phyloP scores from a whole-genome alignment of 2,797 vertebrate species.

The Ctenosaura bakeri region DNA sequence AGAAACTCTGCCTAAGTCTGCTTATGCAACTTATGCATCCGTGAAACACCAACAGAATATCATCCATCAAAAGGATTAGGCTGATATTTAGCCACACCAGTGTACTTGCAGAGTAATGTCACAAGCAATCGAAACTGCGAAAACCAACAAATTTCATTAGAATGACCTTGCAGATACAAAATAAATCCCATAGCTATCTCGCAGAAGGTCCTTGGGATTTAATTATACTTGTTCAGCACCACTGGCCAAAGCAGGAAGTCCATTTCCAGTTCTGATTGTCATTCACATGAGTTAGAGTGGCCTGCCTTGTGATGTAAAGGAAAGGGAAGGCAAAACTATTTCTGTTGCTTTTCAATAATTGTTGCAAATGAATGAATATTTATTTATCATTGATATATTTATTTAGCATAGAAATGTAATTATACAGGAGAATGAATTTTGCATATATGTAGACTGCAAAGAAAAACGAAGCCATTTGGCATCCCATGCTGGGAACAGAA shows the following conservation, averaged over 20 bases:
- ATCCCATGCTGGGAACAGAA: not conserved
- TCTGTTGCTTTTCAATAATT: not conserved
- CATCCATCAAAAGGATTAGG: not conserved
- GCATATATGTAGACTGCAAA: not conserved
- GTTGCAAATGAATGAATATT: not conserved
- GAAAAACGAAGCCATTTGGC: not conserved
- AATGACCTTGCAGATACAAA: constrained; percentile 23
- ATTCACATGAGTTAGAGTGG: not conserved
- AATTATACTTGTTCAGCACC: constrained; percentile 37
- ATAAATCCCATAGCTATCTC: constrained; percentile 20
- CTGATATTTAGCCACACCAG: not conserved
- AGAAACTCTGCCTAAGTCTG: too few species aligned
- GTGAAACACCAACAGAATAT: too few species aligned
- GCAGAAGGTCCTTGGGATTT: constrained; percentile 16
- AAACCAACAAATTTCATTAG: constrained; percentile 33
- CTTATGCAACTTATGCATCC: too few species aligned
- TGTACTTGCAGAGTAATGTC: not conserved
- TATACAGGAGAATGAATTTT: not conserved
- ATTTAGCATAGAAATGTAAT: constrained; percentile 8
- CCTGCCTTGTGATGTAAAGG: not conserved
- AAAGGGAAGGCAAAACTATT: not conserved
- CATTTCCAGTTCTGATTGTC: constrained; percentile 4
- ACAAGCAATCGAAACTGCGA: constrained; percentile 10
- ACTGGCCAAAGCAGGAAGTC: constrained; percentile 11
- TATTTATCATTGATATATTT: not conserved